Conservation (phyloP, 2,888 invertebrate species). For the Pristionchus exspectatus region DNA sequence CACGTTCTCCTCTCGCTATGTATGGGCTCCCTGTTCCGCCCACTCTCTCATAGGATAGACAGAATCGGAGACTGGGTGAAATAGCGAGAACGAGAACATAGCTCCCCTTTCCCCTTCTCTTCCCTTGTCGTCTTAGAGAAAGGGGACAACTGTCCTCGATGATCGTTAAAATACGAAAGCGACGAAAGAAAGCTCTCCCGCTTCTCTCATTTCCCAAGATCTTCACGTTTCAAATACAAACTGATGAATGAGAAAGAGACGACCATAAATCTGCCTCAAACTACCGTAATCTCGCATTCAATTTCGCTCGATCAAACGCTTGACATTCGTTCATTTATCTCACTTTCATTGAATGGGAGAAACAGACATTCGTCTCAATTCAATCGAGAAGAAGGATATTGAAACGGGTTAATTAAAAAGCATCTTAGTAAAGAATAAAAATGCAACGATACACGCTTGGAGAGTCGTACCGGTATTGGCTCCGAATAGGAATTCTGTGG, state of each 20-base stretch:
- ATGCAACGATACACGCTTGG: too few species aligned
- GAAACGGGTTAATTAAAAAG: neutral
- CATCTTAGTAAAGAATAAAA: too few species aligned
- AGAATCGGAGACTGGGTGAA: too few species aligned
- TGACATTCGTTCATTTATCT: constrained; percentile 28
- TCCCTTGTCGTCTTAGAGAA: constrained; percentile 20
- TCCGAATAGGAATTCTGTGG: neutral
- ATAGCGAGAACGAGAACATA: too few species aligned
- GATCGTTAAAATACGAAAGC: constrained; percentile 25
- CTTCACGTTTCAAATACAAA: neutral
- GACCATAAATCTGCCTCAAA: neutral
- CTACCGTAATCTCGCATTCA: constrained; percentile 37
- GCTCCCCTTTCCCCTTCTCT: neutral
- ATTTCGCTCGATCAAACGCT: neutral
- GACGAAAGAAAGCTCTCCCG: neutral
- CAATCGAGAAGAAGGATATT: neutral
- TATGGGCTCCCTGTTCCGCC: too few species aligned
- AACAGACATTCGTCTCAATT: neutral
- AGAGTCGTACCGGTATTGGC: too few species aligned
- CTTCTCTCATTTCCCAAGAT: constrained; percentile 34
- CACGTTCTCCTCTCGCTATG: neutral
- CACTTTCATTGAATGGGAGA: neutral
- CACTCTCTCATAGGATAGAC: too few species aligned
- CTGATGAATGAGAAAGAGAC: neutral
- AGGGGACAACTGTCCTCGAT: constrained; percentile 26